phyloP scores from a whole-genome alignment of 2,888 invertebrate species.

The Sesia apiformis region DNA sequence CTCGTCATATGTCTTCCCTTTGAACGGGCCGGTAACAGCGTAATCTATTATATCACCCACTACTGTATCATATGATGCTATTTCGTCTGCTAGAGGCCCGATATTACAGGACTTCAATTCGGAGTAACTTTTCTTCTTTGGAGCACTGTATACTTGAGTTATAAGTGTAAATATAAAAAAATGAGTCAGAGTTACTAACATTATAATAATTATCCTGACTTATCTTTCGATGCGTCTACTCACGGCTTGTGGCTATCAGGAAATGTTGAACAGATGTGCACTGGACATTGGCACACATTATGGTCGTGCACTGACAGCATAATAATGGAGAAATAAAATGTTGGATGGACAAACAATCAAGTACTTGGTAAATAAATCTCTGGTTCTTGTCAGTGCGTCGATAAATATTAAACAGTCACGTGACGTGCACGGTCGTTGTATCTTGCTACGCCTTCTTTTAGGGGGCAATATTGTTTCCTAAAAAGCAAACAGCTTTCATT shows the following conservation, averaged over 20 bases:
- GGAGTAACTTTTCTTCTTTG: conserved; percentile 16
- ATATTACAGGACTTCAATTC: conserved; percentile 29
- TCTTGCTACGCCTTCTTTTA: too few relatives aligned
- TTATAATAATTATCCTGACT: neutral
- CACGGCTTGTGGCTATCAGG: neutral
- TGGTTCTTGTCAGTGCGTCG: too few relatives aligned
- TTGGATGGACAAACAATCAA: conserved; percentile 5
- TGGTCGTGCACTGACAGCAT: neutral
- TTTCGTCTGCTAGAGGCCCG: conserved; percentile 62
- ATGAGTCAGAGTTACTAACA: neutral
- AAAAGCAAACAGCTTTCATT: too few relatives aligned
- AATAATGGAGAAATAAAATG: conserved; percentile 4
- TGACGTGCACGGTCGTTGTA: too few relatives aligned
- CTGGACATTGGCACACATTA: neutral
- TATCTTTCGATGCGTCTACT: neutral
- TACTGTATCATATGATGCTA: conserved; percentile 68
- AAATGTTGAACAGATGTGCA: conserved; percentile 1
- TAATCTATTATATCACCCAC: conserved; percentile 70
- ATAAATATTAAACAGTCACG: too few relatives aligned
- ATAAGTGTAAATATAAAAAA: neutral
- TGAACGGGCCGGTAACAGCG: conserved; percentile 62
- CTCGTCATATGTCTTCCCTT: conserved; percentile 74
- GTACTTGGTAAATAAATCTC: neutral
- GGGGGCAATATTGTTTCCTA: too few relatives aligned
- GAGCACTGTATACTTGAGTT: conserved; percentile 7